Percentiles rank a stretch among this genome's conserved stretches.
Evolutionary conservation across 1,140 invertebrate species (phyloP).

Genomic region (Phthorimaea operculella): DNA sequence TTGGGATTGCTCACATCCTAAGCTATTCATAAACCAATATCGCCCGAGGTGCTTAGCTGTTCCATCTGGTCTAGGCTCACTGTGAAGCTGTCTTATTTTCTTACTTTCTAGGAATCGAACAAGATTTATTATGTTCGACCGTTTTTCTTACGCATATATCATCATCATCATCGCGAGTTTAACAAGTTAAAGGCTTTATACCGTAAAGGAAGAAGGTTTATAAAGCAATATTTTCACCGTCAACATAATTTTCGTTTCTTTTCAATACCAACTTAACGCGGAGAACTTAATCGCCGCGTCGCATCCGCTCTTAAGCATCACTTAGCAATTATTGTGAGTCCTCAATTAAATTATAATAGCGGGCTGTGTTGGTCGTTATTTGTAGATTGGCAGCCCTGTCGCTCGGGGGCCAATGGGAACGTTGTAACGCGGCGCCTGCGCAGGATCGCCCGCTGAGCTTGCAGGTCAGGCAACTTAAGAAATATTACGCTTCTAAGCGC

Average conservation of each 20-base stretch:
- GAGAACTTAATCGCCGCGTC: slow-evolving; percentile 18
- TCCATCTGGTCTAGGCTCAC: not conserved
- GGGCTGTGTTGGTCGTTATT: slow-evolving; percentile 36
- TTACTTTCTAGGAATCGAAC: not conserved
- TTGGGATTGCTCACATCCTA: slow-evolving; percentile 35
- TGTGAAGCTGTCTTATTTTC: not conserved
- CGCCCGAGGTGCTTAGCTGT: not conserved
- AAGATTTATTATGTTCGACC: not conserved
- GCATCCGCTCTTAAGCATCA: slow-evolving; percentile 28
- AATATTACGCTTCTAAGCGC: not conserved
- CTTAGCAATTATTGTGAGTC: slow-evolving; percentile 31
- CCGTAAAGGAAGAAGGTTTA: not conserved
- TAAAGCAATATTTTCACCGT: not conserved
- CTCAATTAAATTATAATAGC: slow-evolving; percentile 53
- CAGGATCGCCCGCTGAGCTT: slow-evolving; percentile 47
- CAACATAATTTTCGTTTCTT: slow-evolving; percentile 1
- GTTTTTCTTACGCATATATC: not conserved
- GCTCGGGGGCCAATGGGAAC: slow-evolving; percentile 47
- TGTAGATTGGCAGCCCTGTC: slow-evolving; percentile 53
- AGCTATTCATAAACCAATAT: slow-evolving; percentile 3
- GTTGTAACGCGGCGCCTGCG: slow-evolving; percentile 56
- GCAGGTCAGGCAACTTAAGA: not conserved
- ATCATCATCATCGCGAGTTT: not conserved
- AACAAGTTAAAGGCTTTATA: not conserved
- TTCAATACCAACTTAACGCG: slow-evolving; percentile 1